phyloP scores from a whole-genome alignment of 92 coral and sea anemone species.

The Hydrozoanthus gracilis region DNA sequence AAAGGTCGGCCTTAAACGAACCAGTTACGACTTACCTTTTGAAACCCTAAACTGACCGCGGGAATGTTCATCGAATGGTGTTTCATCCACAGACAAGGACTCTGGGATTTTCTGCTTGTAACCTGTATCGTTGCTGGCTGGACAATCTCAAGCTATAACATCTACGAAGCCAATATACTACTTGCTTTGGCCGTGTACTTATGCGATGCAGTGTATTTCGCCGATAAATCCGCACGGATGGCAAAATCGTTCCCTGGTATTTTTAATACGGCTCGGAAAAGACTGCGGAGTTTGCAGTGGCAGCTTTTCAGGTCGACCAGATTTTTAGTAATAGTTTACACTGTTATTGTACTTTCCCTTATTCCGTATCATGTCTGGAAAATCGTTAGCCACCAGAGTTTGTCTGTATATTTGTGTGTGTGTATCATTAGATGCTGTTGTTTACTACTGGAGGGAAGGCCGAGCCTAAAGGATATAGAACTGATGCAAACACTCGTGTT shows the following conservation, averaged over 20 bases:
- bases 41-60: background rate
- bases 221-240: conserved; percentile 47
- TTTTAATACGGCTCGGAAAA: background rate
- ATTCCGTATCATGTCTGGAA: conserved; percentile 36
- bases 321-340: background rate
- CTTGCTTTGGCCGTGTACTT: conserved; percentile 55
- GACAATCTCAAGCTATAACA: conserved; percentile 33
- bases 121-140: conserved; percentile 37
- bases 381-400: conserved; percentile 19
- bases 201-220: conserved; percentile 53
- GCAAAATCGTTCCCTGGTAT: conserved; percentile 34
- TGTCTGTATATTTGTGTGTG: conserved; percentile 9
- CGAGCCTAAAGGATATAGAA: background rate
- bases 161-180: conserved; percentile 19
- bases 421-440: conserved; percentile 20
- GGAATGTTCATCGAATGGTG: background rate
- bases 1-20: background rate
- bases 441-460: conserved; percentile 32
- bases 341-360: background rate
- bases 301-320: background rate
- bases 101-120: conserved; percentile 52
- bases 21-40: no score
- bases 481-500: background rate
- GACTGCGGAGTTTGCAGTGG: conserved; percentile 8
- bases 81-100: background rate